Percentiles rank a stretch among this genome's conserved stretches.
Conservation (phyloP, 2,113 vertebrate species). For the Xiphophorus maculatus region DNA sequence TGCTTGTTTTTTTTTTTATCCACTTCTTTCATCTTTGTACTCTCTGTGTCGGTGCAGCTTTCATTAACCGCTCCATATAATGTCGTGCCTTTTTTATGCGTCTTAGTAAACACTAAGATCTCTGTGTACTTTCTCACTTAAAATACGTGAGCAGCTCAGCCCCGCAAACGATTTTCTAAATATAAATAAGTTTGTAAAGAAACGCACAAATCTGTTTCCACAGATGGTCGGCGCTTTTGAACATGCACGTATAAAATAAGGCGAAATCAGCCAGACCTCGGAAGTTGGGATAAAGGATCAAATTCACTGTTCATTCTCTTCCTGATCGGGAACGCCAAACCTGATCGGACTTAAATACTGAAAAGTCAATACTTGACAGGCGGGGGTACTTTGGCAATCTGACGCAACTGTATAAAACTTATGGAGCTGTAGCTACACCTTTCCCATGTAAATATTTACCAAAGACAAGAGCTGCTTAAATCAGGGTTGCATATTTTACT, state of each 20-base stretch:
- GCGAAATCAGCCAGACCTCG: neutral
- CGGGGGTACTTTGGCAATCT: no score
- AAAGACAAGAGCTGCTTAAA: neutral
- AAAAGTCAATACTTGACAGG: no score
- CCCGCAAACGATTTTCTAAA: neutral
- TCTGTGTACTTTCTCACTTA: slow-evolving; percentile 7
- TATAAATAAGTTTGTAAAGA: neutral
- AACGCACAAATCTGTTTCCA: neutral
- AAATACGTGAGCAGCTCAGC: neutral
- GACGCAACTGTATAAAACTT: neutral
- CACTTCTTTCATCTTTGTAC: slow-evolving; percentile 11
- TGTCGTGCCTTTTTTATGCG: slow-evolving; percentile 34
- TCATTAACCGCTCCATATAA: slow-evolving; percentile 37
- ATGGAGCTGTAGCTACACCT: neutral
- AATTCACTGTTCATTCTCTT: neutral
- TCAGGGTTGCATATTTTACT: neutral
- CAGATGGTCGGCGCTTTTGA: neutral
- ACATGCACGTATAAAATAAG: neutral
- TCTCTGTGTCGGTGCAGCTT: slow-evolving; percentile 26
- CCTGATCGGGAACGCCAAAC: no score
- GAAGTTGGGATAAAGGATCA: neutral
- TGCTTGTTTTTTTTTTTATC: slow-evolving; percentile 37
- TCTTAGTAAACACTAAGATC: slow-evolving; percentile 20
- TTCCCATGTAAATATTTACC: neutral
- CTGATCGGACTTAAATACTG: no score